These are phyloP conservation scores for Hoplodrina ambigua DNA, from an alignment of 2,888 invertebrate genomes.

Conservation along the genomic window DNA sequence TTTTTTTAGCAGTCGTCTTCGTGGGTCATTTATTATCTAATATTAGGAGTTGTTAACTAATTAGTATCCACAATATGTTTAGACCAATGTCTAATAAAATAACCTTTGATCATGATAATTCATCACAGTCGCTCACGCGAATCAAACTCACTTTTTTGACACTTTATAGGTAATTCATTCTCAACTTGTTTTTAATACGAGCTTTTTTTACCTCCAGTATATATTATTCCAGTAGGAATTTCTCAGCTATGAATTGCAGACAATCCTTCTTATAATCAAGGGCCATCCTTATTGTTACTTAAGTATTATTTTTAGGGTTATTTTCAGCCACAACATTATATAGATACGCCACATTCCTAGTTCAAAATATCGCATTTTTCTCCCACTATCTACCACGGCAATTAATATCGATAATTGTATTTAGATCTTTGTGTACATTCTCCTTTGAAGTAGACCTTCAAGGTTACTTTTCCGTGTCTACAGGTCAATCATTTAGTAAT, in stretches of 20 bases:
- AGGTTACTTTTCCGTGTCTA: conserved; percentile 21
- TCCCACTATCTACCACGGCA: conserved; percentile 5
- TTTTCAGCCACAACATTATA: neutral
- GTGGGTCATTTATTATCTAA: neutral
- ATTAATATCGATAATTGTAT: conserved; percentile 53
- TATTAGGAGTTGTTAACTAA: conserved; percentile 22
- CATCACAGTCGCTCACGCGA: conserved; percentile 30
- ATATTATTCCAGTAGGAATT: too few relatives aligned
- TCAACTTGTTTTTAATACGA: too few relatives aligned
- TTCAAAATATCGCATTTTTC: conserved; percentile 19
- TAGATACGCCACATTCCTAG: neutral
- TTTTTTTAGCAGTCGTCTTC: too few relatives aligned
- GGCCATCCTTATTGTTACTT: too few relatives aligned
- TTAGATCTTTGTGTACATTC: conserved; percentile 44
- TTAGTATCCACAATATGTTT: conserved; percentile 9
- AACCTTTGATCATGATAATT: conserved; percentile 39
- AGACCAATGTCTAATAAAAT: conserved; percentile 26
- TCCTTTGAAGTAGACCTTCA: conserved; percentile 43
- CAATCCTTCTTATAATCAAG: too few relatives aligned
- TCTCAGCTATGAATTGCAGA: too few relatives aligned
- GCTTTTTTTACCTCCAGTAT: too few relatives aligned
- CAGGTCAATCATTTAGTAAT: conserved; percentile 13
- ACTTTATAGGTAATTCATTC: too few relatives aligned
- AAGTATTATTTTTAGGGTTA: neutral
- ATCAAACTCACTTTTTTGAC: conserved; percentile 38